Base-by-base conservation (phyloP, 2,797 vertebrate species). In the Girardinus metallicus region DNA sequence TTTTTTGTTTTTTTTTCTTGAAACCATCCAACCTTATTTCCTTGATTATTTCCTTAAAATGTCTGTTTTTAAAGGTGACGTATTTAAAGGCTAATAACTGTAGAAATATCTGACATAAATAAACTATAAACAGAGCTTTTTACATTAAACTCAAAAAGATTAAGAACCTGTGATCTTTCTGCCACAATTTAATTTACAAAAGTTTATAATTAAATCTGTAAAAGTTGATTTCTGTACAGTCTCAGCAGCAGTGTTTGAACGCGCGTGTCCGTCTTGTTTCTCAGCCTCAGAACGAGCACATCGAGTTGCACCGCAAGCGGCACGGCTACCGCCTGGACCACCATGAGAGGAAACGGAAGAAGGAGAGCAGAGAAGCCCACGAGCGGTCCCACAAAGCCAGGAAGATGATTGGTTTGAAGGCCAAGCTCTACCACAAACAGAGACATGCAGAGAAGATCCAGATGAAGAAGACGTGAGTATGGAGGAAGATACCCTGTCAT, bases 391-490 rank as follows among this genome's bases (percentile, higher is more conserved):
- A 98, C 62, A 99, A 98, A 92, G 98, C 98, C 86, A 98, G 95
- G 93, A 99, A 99, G 93, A 94, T 98, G 95, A 99, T 99, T 9
- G 98, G 98, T 34, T 88, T 99, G 88, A 99, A 99, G 93, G 99
- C 98, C 88, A 99, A 99, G 90, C 96, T 99, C 21, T 99, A 99
- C 92, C 97, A 99, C 92, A 99, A 99, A 85, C 98, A 99, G 94
- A 97, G 98, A 79, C 98, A 99, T 23, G 95, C 97, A 0, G 98
- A 99, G 93, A 99, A 99, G 95, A 98, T 99, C 89, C 99, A 99
- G 92, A 99, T 99, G 97, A 99, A 99, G 92, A 99, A 99, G 91
- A 99, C 98, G 98, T 99, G 90, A 97, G 98, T 97, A 10, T 6
- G 18, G 3, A 46, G 18, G 2, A 1, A 2, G 43, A 41, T 41